Percentiles rank a stretch among this genome's conserved stretches.
Evolutionary conservation across 2,888 invertebrate genomes (phyloP).

Genomic region (Trypoxylon attenuatum): DNA sequence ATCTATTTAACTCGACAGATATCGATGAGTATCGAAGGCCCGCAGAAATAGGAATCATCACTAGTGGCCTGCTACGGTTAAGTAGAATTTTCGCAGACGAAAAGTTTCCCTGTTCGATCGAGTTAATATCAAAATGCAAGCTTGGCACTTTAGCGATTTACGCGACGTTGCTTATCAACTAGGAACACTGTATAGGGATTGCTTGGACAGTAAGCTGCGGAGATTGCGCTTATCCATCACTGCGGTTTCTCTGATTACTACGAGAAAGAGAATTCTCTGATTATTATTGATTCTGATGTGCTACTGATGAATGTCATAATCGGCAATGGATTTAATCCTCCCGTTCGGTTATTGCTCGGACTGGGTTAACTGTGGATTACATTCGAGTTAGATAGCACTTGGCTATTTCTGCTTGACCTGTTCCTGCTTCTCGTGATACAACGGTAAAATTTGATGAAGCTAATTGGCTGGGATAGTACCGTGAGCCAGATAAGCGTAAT

Average conservation of each 20-base stretch:
- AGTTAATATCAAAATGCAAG: neutral
- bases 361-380: constrained; percentile 14
- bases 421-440: neutral
- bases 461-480: neutral
- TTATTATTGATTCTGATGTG: constrained; percentile 23
- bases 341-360: too few relatives aligned
- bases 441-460: neutral
- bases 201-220: neutral
- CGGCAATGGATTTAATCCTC: constrained; percentile 16
- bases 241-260: neutral
- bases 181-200: neutral
- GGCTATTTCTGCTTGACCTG: neutral
- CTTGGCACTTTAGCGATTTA: too few relatives aligned
- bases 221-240: neutral
- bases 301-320: constrained; percentile 22
- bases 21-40: too few relatives aligned
- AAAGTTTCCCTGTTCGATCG: neutral
- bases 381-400: constrained; percentile 3
- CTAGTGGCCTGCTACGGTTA: neutral
- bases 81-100: neutral
- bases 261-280: constrained; percentile 19
- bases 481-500: neutral
- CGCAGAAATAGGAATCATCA: too few relatives aligned
- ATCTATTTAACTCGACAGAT: too few relatives aligned
- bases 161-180: too few relatives aligned